A percentile compares a stretch with the other conserved stretches of the same genome.
phyloP scores from a whole-genome alignment of 1,140 invertebrate species.

The Andrena cerasifolii region DNA sequence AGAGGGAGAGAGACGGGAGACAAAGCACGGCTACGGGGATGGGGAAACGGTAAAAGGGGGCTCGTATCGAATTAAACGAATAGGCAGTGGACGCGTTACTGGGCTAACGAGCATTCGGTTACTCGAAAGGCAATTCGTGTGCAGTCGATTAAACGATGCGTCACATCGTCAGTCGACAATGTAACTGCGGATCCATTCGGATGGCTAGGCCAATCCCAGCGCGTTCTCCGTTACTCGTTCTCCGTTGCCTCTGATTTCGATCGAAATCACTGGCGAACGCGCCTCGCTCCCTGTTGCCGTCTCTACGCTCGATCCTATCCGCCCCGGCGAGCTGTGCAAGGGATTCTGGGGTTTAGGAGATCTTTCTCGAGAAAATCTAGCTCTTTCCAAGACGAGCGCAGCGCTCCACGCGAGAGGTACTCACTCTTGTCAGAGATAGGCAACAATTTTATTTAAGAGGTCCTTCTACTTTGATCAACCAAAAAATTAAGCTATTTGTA shows the following conservation, averaged over 20 bases:
- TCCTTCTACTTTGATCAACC: too few species aligned
- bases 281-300: not conserved
- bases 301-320: not conserved
- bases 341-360: too few species aligned
- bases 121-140: slow-evolving; percentile 62
- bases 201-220: slow-evolving; percentile 18
- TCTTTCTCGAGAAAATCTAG: too few species aligned
- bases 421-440: too few species aligned
- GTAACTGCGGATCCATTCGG: slow-evolving; percentile 48
- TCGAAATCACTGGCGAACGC: slow-evolving; percentile 7
- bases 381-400: too few species aligned
- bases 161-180: slow-evolving; percentile 48
- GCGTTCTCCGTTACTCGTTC: not conserved
- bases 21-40: not conserved
- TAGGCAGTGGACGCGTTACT: slow-evolving; percentile 46
- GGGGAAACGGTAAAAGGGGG: slow-evolving; percentile 7
- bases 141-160: slow-evolving; percentile 65
- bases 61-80: slow-evolving; percentile 56
- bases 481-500: too few species aligned
- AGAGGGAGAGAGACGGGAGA: not conserved
- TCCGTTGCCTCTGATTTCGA: slow-evolving; percentile 41
- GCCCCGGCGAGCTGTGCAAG: too few species aligned
- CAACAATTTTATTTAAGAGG: too few species aligned
- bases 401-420: too few species aligned
- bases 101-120: slow-evolving; percentile 59